Evolutionary conservation across 2,113 vertebrate genomes (phyloP).

Genomic region (Clarias magur): DNA sequence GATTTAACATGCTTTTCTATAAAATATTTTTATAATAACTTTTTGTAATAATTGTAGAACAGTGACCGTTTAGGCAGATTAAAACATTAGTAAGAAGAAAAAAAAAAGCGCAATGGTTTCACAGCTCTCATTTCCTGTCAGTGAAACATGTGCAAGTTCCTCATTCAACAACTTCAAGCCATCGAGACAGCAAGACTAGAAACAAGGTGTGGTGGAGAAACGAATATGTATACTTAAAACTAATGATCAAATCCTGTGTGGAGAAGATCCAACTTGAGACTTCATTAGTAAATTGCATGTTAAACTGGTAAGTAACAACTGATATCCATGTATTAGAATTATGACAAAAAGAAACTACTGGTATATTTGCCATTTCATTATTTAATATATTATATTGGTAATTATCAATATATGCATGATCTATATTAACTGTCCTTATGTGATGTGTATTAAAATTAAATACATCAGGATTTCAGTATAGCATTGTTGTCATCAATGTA

Average conservation of each 20-base stretch:
- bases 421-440: neutral
- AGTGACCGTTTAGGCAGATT: neutral
- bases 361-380: neutral
- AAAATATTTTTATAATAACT: neutral
- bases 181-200: neutral
- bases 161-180: constrained; percentile 40
- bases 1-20: neutral
- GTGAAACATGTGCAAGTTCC: constrained; percentile 50
- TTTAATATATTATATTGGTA: neutral
- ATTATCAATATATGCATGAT: neutral
- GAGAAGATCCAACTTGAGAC: neutral
- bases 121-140: constrained; percentile 64
- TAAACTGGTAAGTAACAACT: constrained; percentile 18
- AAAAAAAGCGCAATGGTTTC: constrained; percentile 35
- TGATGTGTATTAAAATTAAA: too few species aligned
- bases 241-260: neutral
- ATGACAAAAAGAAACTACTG: neutral
- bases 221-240: neutral
- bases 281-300: neutral
- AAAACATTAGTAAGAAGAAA: neutral
- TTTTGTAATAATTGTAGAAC: neutral
- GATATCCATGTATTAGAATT: neutral
- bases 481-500: neutral
- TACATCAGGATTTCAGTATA: neutral
- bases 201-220: neutral